Conservation (phyloP, 2,113 vertebrate genomes). For the Pollachius pollachius region DNA sequence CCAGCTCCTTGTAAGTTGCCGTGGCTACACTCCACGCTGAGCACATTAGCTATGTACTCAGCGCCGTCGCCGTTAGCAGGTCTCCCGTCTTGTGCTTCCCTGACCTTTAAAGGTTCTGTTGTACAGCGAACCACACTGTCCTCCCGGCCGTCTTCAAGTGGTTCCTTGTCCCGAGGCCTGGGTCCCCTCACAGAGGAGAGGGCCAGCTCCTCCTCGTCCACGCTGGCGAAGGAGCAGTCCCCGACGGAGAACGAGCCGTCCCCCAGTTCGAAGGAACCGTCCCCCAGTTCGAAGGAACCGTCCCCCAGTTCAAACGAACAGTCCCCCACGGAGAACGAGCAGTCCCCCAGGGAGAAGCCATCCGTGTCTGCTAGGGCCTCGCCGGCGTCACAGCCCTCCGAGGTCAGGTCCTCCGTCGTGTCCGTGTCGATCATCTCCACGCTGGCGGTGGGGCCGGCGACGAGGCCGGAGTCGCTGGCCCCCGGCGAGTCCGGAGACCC, state of each 20-base stretch:
- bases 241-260: slow-evolving; percentile 60
- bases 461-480: slow-evolving; percentile 50
- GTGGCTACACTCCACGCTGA: slow-evolving; percentile 33
- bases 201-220: slow-evolving; percentile 28
- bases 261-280: too few species aligned
- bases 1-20: slow-evolving; percentile 30
- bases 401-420: slow-evolving; percentile 50
- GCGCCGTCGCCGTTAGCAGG: slow-evolving; percentile 34
- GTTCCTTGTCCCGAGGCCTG: slow-evolving; percentile 14
- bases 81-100: slow-evolving; percentile 38
- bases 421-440: slow-evolving; percentile 50
- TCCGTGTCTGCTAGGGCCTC: slow-evolving; percentile 66
- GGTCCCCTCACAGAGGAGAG: slow-evolving; percentile 5
- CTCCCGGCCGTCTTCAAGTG: slow-evolving; percentile 24
- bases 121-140: slow-evolving; percentile 22
- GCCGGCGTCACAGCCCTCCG: slow-evolving; percentile 58
- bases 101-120: slow-evolving; percentile 31
- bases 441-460: slow-evolving; percentile 37
- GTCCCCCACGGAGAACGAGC: slow-evolving; percentile 50
- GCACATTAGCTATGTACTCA: slow-evolving; percentile 31
- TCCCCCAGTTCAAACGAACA: too few species aligned
- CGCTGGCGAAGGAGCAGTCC: slow-evolving; percentile 53
- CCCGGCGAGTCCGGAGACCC: slow-evolving; percentile 58
- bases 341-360: slow-evolving; percentile 58
- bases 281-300: too few species aligned